Evolutionary conservation across 2,888 invertebrate genomes (phyloP), one percentile per base, ranked within the genome.

Genomic region (Rutpela maculata): DNA sequence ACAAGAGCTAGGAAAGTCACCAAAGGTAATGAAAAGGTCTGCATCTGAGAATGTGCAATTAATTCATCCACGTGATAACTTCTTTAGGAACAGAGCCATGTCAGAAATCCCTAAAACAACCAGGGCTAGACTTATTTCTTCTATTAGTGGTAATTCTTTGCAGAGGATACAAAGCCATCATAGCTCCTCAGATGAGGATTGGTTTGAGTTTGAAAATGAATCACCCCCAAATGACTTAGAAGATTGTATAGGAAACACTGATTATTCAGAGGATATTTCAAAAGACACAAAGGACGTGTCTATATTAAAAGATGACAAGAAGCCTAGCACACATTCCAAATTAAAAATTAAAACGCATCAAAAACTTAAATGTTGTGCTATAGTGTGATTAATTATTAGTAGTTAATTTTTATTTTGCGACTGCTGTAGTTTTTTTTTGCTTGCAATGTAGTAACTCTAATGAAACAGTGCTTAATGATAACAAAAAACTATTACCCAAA

Each of bases 131-230:
- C 79, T 86, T 18, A 86, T 83, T 56, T 85, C 84, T 12, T 79
- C 83, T 6, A 62, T 75, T n/a, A 85, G 82, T 60, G 75, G 77
- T 0, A 78, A 83, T 17, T 88, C 89, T 0, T 82, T 89, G 35
- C 84, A 86, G 18, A 82, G 90, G 77, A 80, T 90, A 38, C 88
- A 90, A 76, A 90, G 90, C 77, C 90, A 90, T 80, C 90, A 90
- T 80, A 90, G 90, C 82, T 90, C 90, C 18, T 90, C 90, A 6
- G 90, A 90, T 50, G 91, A 91, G 83, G 90, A 90, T 71, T 91
- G 91, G 91, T 90, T 90, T 82, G 90, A 90, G 82, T 89, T 89
- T 79, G 88, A 90, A 56, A 85, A 83, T 60, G 81, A 79, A 56
- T 62, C 75, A n/a, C 73, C 62, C 2, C 19, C 69, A n/a, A 72